Evolutionary conservation across 1,140 invertebrate species (phyloP), one percentile per base, ranked within the genome.

Genomic region (Danaus plexippus): DNA sequence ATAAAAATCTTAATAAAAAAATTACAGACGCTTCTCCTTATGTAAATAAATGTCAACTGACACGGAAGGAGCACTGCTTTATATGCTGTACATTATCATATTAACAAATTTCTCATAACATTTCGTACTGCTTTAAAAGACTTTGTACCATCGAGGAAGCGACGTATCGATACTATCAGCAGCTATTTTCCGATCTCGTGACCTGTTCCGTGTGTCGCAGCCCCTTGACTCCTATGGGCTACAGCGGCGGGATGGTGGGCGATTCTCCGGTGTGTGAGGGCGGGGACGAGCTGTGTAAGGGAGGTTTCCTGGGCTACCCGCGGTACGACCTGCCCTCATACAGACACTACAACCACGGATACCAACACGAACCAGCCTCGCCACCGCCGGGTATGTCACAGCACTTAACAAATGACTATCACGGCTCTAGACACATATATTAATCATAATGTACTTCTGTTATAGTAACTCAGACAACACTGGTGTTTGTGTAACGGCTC

Each of bases 211-310:
- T 32, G 4, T 32, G 22, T 32, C 1, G 2, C 69, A 85, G 81
- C 54, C 77, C 81, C n/a, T 71, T 85, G 6, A 81, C 79, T 0
- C 80, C 81, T 8, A 85, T 85, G 81, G 81, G 81, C 11, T 85
- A 85, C 63, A 75, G 78, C 45, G 70, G 75, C 45, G 75, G 76
- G 8, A 75, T 80, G 77, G 71, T 73, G 32, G 52, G 68, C 1
- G 79, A 80, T 40, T 52, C 72, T 2, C 59, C 71, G 1, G 71
- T 75, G 0, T 84, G 80, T 65, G 80, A 79, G 50, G 65, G 62
- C 13, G 63, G 69, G 0, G 78, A 82, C 43, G 80, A 84, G 2
- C 64, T 81, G 11, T 82, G 79, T 69, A 85, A 85, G 68, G 64
- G 73, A 0, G 81, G 79, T 0, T 85, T 85, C 62, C 57, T 80